phyloP scores from a whole-genome alignment of 1,140 invertebrate genomes.

The Cotesia typhae region DNA sequence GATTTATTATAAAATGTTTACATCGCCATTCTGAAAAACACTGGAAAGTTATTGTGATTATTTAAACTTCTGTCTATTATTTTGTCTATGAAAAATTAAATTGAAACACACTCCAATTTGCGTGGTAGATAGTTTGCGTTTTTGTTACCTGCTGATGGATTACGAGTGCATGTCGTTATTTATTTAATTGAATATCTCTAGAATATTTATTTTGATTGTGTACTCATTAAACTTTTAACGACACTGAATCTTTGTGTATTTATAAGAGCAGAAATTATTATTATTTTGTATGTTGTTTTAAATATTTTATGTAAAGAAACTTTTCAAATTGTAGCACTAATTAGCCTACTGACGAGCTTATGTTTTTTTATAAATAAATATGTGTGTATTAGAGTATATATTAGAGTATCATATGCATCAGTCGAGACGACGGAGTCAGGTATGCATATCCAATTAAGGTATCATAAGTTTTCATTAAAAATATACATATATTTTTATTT shows the following conservation, averaged over 20 bases:
- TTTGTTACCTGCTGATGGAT: background rate
- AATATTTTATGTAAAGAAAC: slow-evolving; percentile 1
- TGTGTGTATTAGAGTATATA: background rate
- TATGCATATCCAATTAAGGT: slow-evolving; percentile 41
- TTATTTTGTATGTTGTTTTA: slow-evolving; percentile 20
- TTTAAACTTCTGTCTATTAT: background rate
- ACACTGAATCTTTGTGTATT: background rate
- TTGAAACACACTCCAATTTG: too few relatives aligned
- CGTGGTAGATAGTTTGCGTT: too few relatives aligned
- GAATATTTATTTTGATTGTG: background rate
- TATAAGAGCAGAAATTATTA: background rate
- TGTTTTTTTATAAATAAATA: background rate
- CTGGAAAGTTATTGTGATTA: background rate
- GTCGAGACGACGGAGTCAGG: too few relatives aligned
- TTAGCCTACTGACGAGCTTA: slow-evolving; percentile 14
- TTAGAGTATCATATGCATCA: background rate
- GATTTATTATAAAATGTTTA: slow-evolving; percentile 57
- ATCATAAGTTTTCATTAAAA: slow-evolving; percentile 40
- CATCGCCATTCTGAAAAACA: background rate
- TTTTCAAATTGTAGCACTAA: slow-evolving; percentile 10
- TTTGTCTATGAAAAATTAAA: background rate
- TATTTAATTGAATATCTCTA: background rate
- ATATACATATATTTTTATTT: slow-evolving; percentile 16
- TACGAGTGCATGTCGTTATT: background rate
- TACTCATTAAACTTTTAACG: background rate